Evolutionary conservation across 1,140 invertebrate genomes (phyloP), one percentile per base, ranked within the genome.

Genomic region (Ips typographus): DNA sequence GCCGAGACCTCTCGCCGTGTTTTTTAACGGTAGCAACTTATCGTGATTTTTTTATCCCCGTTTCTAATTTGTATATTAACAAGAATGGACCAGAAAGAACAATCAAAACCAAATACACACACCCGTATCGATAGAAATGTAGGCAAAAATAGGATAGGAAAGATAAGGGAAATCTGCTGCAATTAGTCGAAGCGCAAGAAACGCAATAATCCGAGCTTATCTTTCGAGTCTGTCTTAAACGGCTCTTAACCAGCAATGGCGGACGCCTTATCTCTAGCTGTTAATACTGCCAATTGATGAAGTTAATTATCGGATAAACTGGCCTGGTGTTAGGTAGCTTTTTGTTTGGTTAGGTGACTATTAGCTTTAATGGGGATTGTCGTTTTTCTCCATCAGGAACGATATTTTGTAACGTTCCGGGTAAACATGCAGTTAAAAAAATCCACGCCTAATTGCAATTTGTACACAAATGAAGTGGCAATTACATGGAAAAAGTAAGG

Each of bases 11-110:
- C 71, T 67, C 61, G 69, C 65, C 38, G 68, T 22, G 71, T 60
- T 62, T 22, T 22, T 70, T 74, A 74, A 74, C 73, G 73, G 73
- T 74, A 74, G 71, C 73, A 70, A 65, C 57, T 74, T 74, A 72
- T 74, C 70, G 61, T 65, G 62, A 61, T 60, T 68, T 60, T 59
- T 67, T 65, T 63, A 7, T 53, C 2, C 36, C 36, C 1, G 56
- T 38, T 58, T 22, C 22, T 22, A 0, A 22, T 22, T 22, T 22
- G 22, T 22, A 22, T 22, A 22, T 22, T 22, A 22, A 22, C 22
- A 22, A 22, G 22, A 22, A 0, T 22, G 22, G 22, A 22, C 22
- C 22, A 22, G 22, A 22, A 22, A 22, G 22, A 22, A 22, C 22
- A 22, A 22, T 22, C 22, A 59, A 42, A 64, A 52, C 22, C 7